Base-by-base conservation (phyloP, 1,140 invertebrate genomes). In the Aphelinus atriplicis region DNA sequence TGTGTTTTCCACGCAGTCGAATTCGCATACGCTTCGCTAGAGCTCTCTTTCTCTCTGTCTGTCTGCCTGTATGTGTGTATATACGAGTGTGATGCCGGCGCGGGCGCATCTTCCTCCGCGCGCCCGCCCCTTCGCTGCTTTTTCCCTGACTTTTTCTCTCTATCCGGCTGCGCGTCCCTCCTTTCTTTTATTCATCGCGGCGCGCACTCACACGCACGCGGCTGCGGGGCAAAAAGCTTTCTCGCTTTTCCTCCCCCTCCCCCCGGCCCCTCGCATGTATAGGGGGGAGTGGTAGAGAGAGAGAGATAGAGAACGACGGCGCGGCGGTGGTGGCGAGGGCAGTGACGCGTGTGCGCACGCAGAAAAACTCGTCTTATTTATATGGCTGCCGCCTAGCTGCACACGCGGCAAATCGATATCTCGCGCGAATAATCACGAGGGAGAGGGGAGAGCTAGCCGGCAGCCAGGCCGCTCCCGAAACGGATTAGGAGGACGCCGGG, bases 361-460 rank as follows among this genome's bases (percentile, higher is more conserved):
- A 84, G 82, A 86, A 86, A 76, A 87, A 86, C 84, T 86, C 85
- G 85, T 84, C 86, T 87, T 86, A 86, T 86, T 87, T 86, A 86
- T 87, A 84, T 86, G 85, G 82, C 81, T 79, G 58, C 55, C 66
- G 77, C 83, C 81, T 55, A 61, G 51, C 65, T 68, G 64, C 68
- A 64, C 68, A 55, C 56, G 82, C 80, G 80, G 76, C 79, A 80
- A 87, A 87, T 87, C 85, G 83, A 87, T 87, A 87, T 84, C 84
- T 81, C 80, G 80, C 82, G 78, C 81, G 82, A 82, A 76, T 82
- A 64, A 68, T 73, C 69, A 61, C 65, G 45, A n/a, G 47, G 46
- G 63, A 26, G 56, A 43, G 53, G 26, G 26, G 26, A 26, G 26
- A 26, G 26, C 26, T 26, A 26, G 26, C 26, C 26, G 26, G 26